Percentiles rank a stretch among this genome's conserved stretches.
Evolutionary conservation across 2,797 vertebrate genomes (phyloP).

Genomic region (Chiloscyllium punctatum): DNA sequence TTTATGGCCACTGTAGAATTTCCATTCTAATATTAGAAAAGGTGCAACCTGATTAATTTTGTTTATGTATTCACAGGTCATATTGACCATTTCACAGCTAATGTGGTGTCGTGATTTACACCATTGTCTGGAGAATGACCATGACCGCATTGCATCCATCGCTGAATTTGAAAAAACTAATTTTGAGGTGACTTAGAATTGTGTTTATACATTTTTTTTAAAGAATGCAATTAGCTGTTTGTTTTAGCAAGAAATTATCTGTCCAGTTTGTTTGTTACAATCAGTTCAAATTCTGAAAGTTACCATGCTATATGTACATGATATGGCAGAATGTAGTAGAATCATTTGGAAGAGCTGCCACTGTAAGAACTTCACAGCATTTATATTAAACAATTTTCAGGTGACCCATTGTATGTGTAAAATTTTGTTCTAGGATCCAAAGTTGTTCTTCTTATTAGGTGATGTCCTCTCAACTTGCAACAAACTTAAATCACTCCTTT

Average conservation of each 20-base stretch:
- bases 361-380: background rate
- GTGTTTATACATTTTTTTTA: background rate
- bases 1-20: background rate
- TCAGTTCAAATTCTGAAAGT: background rate
- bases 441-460: background rate
- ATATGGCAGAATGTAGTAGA: background rate
- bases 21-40: background rate
- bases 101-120: constrained; percentile 81
- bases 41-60: background rate
- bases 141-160: constrained; percentile 58
- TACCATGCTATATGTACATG: background rate
- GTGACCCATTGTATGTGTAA: background rate
- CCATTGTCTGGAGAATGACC: constrained; percentile 60
- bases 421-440: background rate
- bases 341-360: background rate
- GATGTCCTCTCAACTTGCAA: background rate
- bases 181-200: constrained; percentile 58
- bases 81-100: constrained; percentile 77
- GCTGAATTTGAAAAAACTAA: constrained; percentile 69
- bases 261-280: background rate
- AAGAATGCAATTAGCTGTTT: background rate
- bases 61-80: constrained; percentile 57
- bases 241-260: background rate
- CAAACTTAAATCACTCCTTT: background rate
- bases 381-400: background rate